A percentile compares a stretch with the other conserved stretches of the same genome.
Evolutionary conservation across 2,888 invertebrate species (phyloP).

Genomic region (Mantis religiosa): DNA sequence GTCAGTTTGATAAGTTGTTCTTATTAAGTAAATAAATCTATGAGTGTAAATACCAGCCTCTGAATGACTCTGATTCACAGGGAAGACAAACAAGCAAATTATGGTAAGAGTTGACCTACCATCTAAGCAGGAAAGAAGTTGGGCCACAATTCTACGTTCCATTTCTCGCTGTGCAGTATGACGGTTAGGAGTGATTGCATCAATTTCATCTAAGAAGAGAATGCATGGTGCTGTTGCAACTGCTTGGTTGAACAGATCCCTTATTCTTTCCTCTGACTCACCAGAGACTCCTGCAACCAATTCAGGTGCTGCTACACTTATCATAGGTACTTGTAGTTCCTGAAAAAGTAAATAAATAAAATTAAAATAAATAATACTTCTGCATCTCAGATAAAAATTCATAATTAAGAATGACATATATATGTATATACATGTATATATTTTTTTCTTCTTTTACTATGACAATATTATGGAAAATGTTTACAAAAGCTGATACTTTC

Average conservation of each 20-base stretch:
- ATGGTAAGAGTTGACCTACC: slow-evolving; percentile 46
- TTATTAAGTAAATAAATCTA: too few species aligned
- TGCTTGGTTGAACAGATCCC: slow-evolving; percentile 87
- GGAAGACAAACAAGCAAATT: too few species aligned
- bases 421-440: too few species aligned
- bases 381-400: too few species aligned
- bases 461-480: too few species aligned
- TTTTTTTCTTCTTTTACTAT: too few species aligned
- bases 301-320: slow-evolving; percentile 88
- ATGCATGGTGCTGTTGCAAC: slow-evolving; percentile 70
- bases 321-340: slow-evolving; percentile 66
- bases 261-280: slow-evolving; percentile 89
- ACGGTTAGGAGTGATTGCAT: slow-evolving; percentile 89
- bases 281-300: slow-evolving; percentile 92
- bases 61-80: not conserved
- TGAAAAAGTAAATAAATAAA: not conserved
- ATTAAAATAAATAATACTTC: too few species aligned
- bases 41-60: too few species aligned
- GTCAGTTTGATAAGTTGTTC: too few species aligned
- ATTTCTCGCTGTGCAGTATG: slow-evolving; percentile 90
- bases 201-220: slow-evolving; percentile 94
- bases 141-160: slow-evolving; percentile 93
- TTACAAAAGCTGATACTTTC: too few species aligned
- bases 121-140: slow-evolving; percentile 85
- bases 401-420: too few species aligned